A percentile compares a stretch with the other conserved stretches of the same genome.
These are phyloP conservation scores for Lepidurus arcticus DNA, from an alignment of 1,140 invertebrate species.

Conservation along the genomic window DNA sequence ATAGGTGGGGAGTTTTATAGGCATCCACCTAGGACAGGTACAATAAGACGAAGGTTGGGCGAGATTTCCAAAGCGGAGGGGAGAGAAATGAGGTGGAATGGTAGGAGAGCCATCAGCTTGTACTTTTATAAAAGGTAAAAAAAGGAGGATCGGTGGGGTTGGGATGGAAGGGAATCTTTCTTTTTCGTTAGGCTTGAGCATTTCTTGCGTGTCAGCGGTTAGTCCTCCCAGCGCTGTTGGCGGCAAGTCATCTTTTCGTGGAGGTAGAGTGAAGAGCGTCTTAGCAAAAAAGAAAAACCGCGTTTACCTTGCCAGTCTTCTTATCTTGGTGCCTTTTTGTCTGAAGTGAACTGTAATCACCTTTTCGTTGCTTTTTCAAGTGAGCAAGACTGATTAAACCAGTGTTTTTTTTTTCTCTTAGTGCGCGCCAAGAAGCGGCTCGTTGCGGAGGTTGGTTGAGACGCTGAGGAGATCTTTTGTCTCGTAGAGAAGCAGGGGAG, in stretches of 20 bases:
- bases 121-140: slow-evolving; percentile 10
- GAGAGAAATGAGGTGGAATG: neutral
- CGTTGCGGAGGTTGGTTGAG: neutral
- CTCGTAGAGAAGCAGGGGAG: neutral
- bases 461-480: neutral
- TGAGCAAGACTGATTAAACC: neutral
- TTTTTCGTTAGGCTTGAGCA: slow-evolving; percentile 21
- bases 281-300: neutral
- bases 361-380: neutral
- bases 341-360: too few relatives aligned
- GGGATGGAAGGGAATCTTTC: neutral
- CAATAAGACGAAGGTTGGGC: neutral
- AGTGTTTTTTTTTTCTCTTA: neutral
- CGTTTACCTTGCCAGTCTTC: neutral
- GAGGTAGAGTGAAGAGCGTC: neutral
- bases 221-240: slow-evolving; percentile 20
- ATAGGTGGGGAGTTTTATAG: neutral
- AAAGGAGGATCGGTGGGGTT: neutral
- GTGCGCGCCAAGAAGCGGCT: neutral
- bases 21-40: neutral
- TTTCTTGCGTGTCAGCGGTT: slow-evolving; percentile 6
- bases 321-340: too few relatives aligned
- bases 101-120: neutral
- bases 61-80: neutral
- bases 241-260: slow-evolving; percentile 8